Evolutionary conservation across 2,113 vertebrate species (phyloP), one percentile per base, ranked within the genome.

Genomic region (Cebidichthys violaceus): DNA sequence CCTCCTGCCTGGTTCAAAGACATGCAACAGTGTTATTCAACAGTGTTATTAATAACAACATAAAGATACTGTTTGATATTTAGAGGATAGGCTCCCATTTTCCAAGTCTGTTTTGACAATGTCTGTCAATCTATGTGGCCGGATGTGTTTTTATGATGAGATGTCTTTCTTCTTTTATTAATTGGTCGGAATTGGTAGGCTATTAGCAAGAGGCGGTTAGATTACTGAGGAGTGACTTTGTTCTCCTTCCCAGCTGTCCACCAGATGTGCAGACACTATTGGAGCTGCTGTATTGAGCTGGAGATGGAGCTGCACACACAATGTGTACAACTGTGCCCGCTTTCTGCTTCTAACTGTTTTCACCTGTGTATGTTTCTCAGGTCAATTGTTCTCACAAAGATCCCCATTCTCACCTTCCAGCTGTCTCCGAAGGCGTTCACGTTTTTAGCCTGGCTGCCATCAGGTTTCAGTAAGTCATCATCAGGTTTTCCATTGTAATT

Each of bases 321-420:
- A 54, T 13, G 33, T 15, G 31, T 54, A 10, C 60, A 45, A 24
- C n/a, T 41, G 62, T n/a, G 2, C 15, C 17, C 4, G 18, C 47
- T 50, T 50, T 47, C 15, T 17, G 45, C 5, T 47, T 18, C 17
- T 6, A 4, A 18, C 10, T 47, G 45, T 52, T 67, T 67, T 67
- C 7, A 27, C 10, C 22, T 31, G 59, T 18, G 27, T 61, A 11
- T 65, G 35, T 41, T 24, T 65, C n/a, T 37, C 14, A 31, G 31
- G 7, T 33, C 60, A 2, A 62, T n/a, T 35, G 8, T 20, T 31
- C 27, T 33, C n/a, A 13, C 20, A 64, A 64, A n/a, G 18, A 11
- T 20, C 33, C 29, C 37, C 9, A 22, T 6, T 64, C 35, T 76
- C 22, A 86, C 84, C 79, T 82, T 65, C 84, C 84, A 86, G 79